Base-by-base conservation (phyloP, 2,888 invertebrate species). In the Dolichomitus sp. region DNA sequence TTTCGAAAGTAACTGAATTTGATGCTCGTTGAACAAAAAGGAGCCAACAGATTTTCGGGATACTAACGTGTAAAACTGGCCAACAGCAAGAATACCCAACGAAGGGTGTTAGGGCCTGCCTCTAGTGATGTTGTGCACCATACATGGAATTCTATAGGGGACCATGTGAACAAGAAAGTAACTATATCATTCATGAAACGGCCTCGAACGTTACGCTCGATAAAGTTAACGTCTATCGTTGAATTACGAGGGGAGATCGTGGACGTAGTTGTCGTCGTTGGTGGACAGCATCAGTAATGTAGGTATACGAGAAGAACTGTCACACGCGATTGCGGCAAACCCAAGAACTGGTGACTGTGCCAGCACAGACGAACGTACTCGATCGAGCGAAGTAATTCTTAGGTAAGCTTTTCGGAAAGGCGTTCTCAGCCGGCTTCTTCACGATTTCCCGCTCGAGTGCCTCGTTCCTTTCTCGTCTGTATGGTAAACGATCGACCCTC, bases 401-500 rank as follows among this genome's bases (percentile, higher is more conserved):
- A 52, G 79, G 82, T 79, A 79, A 79, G 82, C 82, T 78, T 70
- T 79, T 75, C 79, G 50, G 45, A 40, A 74, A 74, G 69, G 52
- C 77, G 75, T 70, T 81, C 66, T 73, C 48, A 61, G 37, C 37
- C 65, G 12, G 59, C 66, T 54, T 75, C 73, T 81, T 70, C 65
- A 52, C 70, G 82, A 82, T 82, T 79, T 79, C 70, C 63, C 70
- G 75, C 82, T 75, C 79, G 82, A 82, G 78, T 75, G 70, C 57
- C 82, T 82, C 82, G 79, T 82, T 82, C 75, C 82, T 82, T 79
- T 82, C 82, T 82, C 79, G 82, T 82, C 82, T 79, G 79, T 82
- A 82, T 82, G 82, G 79, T 82, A 82, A 82, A 70, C 78, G 78
- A 75, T 75, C 57, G 70, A 79, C 79, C 79, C 79, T 79, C 79